Evolutionary conservation across 2,888 invertebrate genomes (phyloP).

Genomic region (Caenorhabditis sulstoni): DNA sequence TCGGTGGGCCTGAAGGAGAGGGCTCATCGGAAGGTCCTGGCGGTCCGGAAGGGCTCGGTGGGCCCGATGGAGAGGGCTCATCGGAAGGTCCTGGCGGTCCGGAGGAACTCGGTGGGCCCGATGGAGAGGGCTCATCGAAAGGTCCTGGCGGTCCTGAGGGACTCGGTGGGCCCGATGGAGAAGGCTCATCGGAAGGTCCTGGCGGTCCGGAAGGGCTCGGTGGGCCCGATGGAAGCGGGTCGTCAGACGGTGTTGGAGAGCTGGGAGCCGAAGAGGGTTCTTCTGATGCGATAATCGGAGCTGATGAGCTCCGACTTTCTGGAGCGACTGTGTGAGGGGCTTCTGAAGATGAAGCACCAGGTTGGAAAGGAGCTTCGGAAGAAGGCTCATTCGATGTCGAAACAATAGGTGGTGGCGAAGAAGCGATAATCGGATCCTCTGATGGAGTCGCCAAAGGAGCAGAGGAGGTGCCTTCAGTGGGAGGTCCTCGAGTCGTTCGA

Average conservation of each 20-base stretch:
- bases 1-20: not conserved
- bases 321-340: not conserved
- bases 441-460: slow-evolving; percentile 3
- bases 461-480: slow-evolving; percentile 24
- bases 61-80: slow-evolving; percentile 8
- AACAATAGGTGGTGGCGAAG: not conserved
- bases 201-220: slow-evolving; percentile 5
- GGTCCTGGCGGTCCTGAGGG: slow-evolving; percentile 12
- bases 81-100: slow-evolving; percentile 17
- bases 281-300: not conserved
- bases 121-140: slow-evolving; percentile 2
- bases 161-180: slow-evolving; percentile 3
- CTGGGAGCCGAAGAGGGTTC: slow-evolving; percentile 6
- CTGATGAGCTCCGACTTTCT: not conserved
- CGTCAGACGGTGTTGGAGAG: not conserved
- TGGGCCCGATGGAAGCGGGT: slow-evolving; percentile 2
- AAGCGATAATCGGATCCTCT: not conserved
- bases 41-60: not conserved
- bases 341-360: not conserved
- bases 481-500: slow-evolving; percentile 11
- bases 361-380: not conserved
- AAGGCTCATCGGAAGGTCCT: slow-evolving; percentile 7
- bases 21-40: slow-evolving; percentile 10
- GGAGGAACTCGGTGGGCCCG: slow-evolving; percentile 15
- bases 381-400: not conserved